Evolutionary conservation across 2,113 vertebrate species (phyloP).

Genomic region (Synchiropus splendidus): DNA sequence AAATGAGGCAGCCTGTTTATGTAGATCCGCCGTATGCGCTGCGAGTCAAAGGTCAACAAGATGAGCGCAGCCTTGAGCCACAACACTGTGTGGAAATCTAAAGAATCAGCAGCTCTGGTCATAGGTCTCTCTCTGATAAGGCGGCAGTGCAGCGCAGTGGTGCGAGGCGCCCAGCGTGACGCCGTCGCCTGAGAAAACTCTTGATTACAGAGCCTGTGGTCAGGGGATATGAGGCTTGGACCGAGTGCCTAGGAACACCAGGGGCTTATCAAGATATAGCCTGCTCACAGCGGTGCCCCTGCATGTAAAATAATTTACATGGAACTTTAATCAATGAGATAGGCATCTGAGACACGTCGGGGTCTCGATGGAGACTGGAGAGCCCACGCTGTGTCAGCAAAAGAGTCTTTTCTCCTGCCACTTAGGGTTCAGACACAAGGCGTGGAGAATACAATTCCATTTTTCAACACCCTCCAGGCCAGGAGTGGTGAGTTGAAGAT

Average conservation of each 20-base stretch:
- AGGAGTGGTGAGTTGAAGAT: no score
- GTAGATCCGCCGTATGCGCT: conserved; percentile 3
- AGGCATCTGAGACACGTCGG: conserved; percentile 34
- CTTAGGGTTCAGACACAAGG: conserved; percentile 31
- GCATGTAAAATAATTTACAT: conserved; percentile 52
- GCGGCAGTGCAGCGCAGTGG: conserved; percentile 18
- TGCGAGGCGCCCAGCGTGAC: conserved; percentile 22
- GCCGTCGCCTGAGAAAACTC: conserved; percentile 23
- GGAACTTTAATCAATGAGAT: conserved; percentile 39
- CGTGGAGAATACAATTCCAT: conserved; percentile 43
- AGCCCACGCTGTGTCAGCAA: conserved; percentile 46
- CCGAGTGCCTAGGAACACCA: conserved; percentile 15
- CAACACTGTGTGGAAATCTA: conserved; percentile 31
- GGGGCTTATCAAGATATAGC: conserved; percentile 36
- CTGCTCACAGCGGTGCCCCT: conserved; percentile 38
- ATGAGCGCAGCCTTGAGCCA: conserved; percentile 21
- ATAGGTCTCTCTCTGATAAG: conserved; percentile 48
- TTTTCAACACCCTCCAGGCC: no score
- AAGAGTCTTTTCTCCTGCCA: conserved; percentile 32
- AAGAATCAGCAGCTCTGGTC: conserved; percentile 35
- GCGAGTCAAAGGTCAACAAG: conserved; percentile 30
- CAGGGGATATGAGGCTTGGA: conserved; percentile 19
- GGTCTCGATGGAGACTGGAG: conserved; percentile 30
- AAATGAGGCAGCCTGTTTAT: not conserved
- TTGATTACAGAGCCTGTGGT: conserved; percentile 34